Percentiles rank a stretch among this genome's conserved stretches.
These are phyloP conservation scores for Acanthisitta chloris DNA, from an alignment of 2,113 vertebrate genomes.

Conservation along the genomic window DNA sequence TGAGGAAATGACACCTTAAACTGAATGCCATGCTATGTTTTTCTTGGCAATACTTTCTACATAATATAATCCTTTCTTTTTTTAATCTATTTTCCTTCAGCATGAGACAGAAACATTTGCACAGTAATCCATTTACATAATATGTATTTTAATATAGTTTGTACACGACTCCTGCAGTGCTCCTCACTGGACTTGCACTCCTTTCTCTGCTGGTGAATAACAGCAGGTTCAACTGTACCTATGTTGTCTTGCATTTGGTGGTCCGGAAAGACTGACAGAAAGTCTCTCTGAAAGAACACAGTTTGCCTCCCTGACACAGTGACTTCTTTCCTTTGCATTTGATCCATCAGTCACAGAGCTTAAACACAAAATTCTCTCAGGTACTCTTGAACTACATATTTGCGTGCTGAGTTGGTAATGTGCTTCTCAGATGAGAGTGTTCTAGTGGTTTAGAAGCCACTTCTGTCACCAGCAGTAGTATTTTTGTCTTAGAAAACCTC, in stretches of 20 bases:
- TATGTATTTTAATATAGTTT: not conserved
- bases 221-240: not conserved
- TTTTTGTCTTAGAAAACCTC: not conserved
- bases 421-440: not conserved
- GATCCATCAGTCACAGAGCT: not conserved
- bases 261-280: not conserved
- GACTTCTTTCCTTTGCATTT: not conserved
- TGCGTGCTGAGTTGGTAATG: not conserved
- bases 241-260: not conserved
- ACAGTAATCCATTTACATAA: not conserved
- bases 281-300: not conserved
- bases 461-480: not conserved
- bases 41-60: not conserved
- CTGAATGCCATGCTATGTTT: not conserved
- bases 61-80: not conserved
- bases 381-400: not conserved
- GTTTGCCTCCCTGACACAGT: not conserved
- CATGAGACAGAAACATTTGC: not conserved
- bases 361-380: not conserved
- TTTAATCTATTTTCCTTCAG: not conserved
- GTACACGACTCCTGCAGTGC: not conserved
- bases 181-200: not conserved
- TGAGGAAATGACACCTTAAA: not conserved
- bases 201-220: not conserved
- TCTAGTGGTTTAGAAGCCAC: not conserved